Conservation (phyloP, 2,797 vertebrate genomes). For the Halcyon badia region DNA sequence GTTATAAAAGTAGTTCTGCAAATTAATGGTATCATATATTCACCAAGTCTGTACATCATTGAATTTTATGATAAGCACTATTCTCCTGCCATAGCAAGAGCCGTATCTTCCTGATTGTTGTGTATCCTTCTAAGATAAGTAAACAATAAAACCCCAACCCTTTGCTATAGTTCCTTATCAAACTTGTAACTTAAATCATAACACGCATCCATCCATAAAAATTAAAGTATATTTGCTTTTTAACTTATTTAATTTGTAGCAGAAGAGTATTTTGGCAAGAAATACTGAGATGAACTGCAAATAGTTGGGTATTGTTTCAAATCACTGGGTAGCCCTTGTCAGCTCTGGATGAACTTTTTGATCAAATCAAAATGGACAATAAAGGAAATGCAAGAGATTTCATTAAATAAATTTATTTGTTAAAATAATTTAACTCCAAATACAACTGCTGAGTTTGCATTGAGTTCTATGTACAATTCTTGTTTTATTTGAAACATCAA, state of each 20-base stretch:
- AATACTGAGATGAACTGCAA: not conserved
- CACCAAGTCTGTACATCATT: not conserved
- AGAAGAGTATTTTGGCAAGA: not conserved
- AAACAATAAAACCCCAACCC: rapidly evolving
- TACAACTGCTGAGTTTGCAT: slow-evolving; percentile 88
- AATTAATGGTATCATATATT: not conserved
- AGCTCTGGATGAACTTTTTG: not conserved
- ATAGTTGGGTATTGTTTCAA: not conserved
- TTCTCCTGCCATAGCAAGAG: not conserved
- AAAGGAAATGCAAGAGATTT: slow-evolving; percentile 69
- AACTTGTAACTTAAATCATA: not conserved
- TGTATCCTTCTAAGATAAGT: not conserved
- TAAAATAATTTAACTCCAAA: slow-evolving; percentile 91
- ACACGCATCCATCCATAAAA: not conserved
- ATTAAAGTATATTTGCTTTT: not conserved
- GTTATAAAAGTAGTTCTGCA: not conserved
- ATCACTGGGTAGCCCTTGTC: not conserved
- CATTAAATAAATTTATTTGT: slow-evolving; percentile 91
- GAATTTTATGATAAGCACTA: not conserved
- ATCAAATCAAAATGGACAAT: not conserved
- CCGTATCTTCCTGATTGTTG: not conserved
- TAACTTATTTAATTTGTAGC: not conserved
- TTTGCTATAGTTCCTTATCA: not conserved
- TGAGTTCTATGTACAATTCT: slow-evolving; percentile 85
- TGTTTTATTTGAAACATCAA: slow-evolving; percentile 83